Evolutionary conservation across 2,113 vertebrate genomes (phyloP).

Genomic region (Ophthalmolycus amberensis): DNA sequence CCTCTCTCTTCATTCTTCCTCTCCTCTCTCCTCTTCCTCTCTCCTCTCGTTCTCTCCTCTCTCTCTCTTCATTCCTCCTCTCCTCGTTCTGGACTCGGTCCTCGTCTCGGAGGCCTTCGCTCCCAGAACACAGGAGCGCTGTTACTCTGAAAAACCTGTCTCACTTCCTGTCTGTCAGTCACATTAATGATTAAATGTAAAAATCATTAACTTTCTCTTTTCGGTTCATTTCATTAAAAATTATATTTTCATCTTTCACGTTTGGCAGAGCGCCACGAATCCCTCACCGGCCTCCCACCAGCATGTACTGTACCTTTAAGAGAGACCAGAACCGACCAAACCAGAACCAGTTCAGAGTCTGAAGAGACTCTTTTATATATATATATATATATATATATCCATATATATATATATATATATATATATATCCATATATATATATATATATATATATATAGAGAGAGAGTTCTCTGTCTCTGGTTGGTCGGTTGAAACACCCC

Average conservation of each 20-base stretch:
- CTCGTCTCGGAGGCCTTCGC: not conserved
- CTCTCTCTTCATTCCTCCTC: not conserved
- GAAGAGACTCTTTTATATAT: too few relatives aligned
- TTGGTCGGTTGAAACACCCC: not conserved
- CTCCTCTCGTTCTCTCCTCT: not conserved
- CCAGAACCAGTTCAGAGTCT: not conserved
- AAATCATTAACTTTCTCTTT: too few relatives aligned
- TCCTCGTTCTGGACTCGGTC: not conserved
- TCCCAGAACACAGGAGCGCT: slow-evolving; percentile 8
- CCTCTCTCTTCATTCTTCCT: too few relatives aligned
- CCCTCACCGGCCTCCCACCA: not conserved
- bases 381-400: too few relatives aligned
- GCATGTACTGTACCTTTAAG: not conserved
- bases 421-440: too few relatives aligned
- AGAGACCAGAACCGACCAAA: not conserved
- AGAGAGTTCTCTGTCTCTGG: not conserved
- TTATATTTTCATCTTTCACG: not conserved
- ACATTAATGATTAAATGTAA: too few relatives aligned
- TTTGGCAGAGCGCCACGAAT: not conserved
- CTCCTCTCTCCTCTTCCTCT: not conserved
- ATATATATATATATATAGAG: rapidly evolving
- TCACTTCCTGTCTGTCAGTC: too few relatives aligned
- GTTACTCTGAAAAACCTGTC: slow-evolving; percentile 28
- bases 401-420: too few relatives aligned
- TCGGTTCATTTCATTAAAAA: too few relatives aligned